These are phyloP conservation scores for Streptopelia turtur DNA, from an alignment of 2,797 vertebrate genomes.

Conservation along the genomic window DNA sequence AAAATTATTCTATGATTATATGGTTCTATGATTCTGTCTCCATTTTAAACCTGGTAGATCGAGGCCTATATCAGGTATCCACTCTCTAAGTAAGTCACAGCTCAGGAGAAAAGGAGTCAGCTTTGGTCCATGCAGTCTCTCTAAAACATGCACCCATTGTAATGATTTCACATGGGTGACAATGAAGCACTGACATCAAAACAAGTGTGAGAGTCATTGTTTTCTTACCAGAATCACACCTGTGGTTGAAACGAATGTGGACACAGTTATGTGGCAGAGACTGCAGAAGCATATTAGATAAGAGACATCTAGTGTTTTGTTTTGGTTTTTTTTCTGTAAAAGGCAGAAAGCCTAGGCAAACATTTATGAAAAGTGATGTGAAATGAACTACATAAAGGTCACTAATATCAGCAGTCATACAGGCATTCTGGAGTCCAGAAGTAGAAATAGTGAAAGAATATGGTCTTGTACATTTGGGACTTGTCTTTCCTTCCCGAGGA, in stretches of 20 bases:
- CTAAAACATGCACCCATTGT: not conserved
- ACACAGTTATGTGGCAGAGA: not conserved
- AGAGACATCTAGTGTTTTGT: not conserved
- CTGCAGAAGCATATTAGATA: not conserved
- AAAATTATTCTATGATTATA: no score
- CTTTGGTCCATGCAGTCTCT: not conserved
- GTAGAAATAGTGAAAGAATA: not conserved
- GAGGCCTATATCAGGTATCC: not conserved
- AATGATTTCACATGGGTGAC: not conserved
- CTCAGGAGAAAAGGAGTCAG: not conserved
- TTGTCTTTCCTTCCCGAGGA: not conserved
- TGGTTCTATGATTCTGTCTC: not conserved
- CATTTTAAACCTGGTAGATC: not conserved
- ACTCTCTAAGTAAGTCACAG: not conserved
- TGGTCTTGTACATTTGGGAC: fast-evolving
- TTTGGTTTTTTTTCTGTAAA: not conserved
- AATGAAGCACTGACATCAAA: not conserved
- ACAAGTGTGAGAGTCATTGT: not conserved
- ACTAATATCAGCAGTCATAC: not conserved
- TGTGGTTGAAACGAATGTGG: not conserved
- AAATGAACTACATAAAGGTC: not conserved
- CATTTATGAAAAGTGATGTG: constrained; percentile 3
- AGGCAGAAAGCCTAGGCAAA: not conserved
- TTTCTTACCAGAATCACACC: constrained; percentile 14
- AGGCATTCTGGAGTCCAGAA: not conserved